Conservation (phyloP, 2,797 vertebrate genomes). For the Gymnothorax javanicus region DNA sequence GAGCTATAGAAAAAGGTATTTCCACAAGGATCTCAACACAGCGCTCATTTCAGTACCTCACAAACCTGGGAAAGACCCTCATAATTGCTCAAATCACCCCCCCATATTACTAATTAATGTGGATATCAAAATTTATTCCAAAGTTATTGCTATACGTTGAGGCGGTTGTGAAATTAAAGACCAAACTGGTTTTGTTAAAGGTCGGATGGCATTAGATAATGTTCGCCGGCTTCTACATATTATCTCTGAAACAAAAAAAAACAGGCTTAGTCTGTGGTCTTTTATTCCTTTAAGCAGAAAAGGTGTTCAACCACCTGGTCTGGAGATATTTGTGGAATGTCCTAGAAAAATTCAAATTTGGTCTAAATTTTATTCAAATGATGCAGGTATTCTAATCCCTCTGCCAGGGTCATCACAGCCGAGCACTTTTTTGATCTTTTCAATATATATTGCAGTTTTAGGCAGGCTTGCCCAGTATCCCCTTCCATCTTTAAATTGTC, state of each 20-base stretch:
- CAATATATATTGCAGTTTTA: neutral
- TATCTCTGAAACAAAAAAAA: neutral
- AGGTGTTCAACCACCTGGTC: neutral
- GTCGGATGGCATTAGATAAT: neutral
- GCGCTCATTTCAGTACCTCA: neutral
- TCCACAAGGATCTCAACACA: neutral
- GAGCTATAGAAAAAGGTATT: neutral
- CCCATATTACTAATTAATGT: neutral
- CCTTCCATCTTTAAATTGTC: too few species aligned
- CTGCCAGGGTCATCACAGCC: neutral
- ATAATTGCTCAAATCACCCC: neutral
- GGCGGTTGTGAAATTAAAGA: neutral
- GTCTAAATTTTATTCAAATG: too few species aligned
- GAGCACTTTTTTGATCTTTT: neutral
- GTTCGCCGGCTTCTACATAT: neutral
- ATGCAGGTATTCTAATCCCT: too few species aligned
- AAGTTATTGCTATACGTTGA: neutral
- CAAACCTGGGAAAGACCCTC: neutral
- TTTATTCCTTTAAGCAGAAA: neutral
- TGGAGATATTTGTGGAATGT: neutral
- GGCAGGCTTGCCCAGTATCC: too few species aligned
- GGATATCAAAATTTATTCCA: neutral
- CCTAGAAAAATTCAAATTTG: neutral
- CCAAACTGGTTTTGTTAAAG: neutral
- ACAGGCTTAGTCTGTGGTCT: neutral